Conservation (phyloP, 2,888 invertebrate species). For the Nemoura dubitans region DNA sequence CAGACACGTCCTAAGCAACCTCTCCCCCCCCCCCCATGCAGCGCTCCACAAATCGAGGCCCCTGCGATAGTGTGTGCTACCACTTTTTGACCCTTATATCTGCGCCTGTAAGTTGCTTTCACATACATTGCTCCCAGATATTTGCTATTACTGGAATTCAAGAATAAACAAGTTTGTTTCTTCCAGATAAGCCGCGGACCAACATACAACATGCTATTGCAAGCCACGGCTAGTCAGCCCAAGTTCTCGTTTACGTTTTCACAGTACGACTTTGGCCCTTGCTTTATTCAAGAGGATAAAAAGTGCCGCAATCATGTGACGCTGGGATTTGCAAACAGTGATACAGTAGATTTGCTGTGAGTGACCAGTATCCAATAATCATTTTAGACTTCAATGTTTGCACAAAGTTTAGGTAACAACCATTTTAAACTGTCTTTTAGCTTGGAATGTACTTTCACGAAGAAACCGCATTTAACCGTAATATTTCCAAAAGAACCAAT, state of each 20-base stretch:
- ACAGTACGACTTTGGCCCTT: constrained; percentile 72
- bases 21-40: too few species aligned
- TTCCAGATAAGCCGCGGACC: constrained; percentile 74
- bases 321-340: constrained; percentile 59
- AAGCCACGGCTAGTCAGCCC: constrained; percentile 67
- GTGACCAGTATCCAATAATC: constrained; percentile 20
- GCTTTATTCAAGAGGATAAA: constrained; percentile 67
- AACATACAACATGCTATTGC: constrained; percentile 67
- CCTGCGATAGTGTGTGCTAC: too few species aligned
- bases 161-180: too few species aligned
- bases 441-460: constrained; percentile 63
- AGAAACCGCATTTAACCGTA: constrained; percentile 64
- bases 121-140: too few species aligned
- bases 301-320: constrained; percentile 61
- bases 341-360: constrained; percentile 57
- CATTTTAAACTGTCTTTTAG: constrained; percentile 57
- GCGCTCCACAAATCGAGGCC: too few species aligned
- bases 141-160: too few species aligned
- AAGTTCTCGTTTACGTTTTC: constrained; percentile 70
- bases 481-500: constrained; percentile 62
- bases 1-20: too few species aligned
- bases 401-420: not conserved
- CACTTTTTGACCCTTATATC: too few species aligned
- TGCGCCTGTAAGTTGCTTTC: too few species aligned
- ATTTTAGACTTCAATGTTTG: not conserved